Conservation (phyloP, 2,113 vertebrate genomes). For the chimpanzee (Pan troglodytes) region DNA sequence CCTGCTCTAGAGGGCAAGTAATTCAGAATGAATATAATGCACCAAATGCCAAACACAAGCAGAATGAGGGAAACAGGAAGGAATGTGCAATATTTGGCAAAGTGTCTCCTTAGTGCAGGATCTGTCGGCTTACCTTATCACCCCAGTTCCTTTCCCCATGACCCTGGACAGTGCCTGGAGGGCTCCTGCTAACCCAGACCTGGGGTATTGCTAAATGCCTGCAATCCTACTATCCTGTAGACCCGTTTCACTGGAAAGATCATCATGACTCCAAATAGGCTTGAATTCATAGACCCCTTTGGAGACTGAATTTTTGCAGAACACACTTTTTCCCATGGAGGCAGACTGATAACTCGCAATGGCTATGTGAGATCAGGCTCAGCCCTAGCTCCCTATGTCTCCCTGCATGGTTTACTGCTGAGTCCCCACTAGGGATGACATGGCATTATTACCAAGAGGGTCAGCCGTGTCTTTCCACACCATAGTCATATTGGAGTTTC, state of each 20-base stretch:
- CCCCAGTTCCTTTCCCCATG: neutral
- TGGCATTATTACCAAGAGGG: neutral
- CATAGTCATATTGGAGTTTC: neutral
- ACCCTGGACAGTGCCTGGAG: too few species aligned
- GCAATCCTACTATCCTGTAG: fast-evolving
- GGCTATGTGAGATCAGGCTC: neutral
- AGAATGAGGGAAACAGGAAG: neutral
- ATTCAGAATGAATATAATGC: neutral
- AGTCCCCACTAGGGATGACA: neutral
- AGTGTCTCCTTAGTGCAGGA: fast-evolving
- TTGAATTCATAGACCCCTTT: neutral
- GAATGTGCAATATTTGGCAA: fast-evolving
- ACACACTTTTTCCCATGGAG: neutral
- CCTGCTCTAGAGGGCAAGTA: neutral
- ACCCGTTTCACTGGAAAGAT: neutral
- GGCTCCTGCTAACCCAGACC: neutral
- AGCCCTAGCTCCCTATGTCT: neutral
- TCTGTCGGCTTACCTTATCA: neutral
- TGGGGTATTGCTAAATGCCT: neutral
- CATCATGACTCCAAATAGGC: neutral
- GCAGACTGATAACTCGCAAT: fast-evolving
- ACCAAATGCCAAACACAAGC: neutral
- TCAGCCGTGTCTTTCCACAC: neutral
- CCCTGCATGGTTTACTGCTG: neutral
- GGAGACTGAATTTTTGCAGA: neutral